Conservation (phyloP, 2,888 invertebrate genomes). For the Metallyticus violacea region DNA sequence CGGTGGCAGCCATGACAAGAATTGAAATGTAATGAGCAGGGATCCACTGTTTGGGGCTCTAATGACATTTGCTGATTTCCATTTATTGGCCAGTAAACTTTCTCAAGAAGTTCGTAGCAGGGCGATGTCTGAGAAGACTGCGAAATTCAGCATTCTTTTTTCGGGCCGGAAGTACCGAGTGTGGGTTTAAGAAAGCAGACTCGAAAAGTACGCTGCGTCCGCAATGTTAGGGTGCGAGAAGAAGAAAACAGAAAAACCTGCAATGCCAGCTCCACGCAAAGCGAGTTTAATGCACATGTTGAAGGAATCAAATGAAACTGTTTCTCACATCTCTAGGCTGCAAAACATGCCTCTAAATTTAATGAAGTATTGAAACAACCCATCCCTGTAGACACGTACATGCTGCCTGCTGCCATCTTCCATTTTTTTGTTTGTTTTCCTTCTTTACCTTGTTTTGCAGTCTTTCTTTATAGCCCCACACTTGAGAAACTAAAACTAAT, state of each 20-base stretch:
- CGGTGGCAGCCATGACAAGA: neutral
- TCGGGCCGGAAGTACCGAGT: neutral
- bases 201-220: neutral
- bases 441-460: neutral
- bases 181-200: neutral
- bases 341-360: neutral
- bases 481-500: neutral
- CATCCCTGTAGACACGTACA: neutral
- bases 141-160: neutral
- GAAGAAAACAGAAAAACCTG: neutral
- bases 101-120: neutral
- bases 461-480: neutral
- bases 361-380: neutral
- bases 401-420: neutral
- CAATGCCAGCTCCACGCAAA: neutral
- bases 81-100: neutral
- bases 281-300: neutral
- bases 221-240: neutral
- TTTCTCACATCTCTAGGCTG: neutral
- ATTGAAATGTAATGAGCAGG: neutral
- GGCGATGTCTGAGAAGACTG: neutral
- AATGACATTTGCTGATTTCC: neutral
- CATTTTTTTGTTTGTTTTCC: neutral
- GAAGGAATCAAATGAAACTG: neutral
- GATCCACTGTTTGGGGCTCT: neutral